phyloP scores from a whole-genome alignment of 2,113 vertebrate species.

The Maccullochella peelii region DNA sequence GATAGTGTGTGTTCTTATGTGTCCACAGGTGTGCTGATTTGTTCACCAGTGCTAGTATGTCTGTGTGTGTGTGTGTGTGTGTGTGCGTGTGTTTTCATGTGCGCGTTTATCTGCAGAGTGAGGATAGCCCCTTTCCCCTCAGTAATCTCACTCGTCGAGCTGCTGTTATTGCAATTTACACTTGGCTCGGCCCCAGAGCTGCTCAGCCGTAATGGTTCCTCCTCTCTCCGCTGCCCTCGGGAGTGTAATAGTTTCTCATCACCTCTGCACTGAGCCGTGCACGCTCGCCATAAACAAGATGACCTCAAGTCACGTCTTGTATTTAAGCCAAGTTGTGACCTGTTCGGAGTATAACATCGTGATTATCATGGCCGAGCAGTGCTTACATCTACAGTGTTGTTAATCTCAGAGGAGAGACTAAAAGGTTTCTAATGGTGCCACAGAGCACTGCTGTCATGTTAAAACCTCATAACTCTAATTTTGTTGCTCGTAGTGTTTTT shows the following conservation, averaged over 20 bases:
- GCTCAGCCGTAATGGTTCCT: constrained; percentile 57
- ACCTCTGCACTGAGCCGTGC: constrained; percentile 46
- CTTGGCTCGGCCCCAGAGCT: constrained; percentile 67
- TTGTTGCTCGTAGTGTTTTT: background rate
- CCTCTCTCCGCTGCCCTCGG: constrained; percentile 19
- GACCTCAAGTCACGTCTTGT: constrained; percentile 36
- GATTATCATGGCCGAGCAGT: background rate
- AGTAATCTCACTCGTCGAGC: constrained; percentile 69
- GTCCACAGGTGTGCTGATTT: constrained; percentile 44
- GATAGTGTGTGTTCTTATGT: background rate
- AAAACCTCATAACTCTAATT: background rate
- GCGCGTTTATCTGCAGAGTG: constrained; percentile 38
- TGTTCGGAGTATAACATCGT: constrained; percentile 2
- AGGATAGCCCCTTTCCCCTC: constrained; percentile 61
- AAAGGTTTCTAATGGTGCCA: background rate
- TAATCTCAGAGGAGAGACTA: background rate
- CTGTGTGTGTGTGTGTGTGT: constrained; percentile 2
- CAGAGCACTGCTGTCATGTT: background rate
- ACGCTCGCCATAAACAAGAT: constrained; percentile 34
- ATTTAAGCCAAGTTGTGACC: constrained; percentile 41
- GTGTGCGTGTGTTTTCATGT: constrained; percentile 10
- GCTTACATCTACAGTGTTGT: background rate
- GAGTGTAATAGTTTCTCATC: constrained; percentile 59
- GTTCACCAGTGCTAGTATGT: constrained; percentile 5
- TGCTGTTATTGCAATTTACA: constrained; percentile 73